Conservation (phyloP, 2,113 vertebrate species). For the Lepidothrix coronata region DNA sequence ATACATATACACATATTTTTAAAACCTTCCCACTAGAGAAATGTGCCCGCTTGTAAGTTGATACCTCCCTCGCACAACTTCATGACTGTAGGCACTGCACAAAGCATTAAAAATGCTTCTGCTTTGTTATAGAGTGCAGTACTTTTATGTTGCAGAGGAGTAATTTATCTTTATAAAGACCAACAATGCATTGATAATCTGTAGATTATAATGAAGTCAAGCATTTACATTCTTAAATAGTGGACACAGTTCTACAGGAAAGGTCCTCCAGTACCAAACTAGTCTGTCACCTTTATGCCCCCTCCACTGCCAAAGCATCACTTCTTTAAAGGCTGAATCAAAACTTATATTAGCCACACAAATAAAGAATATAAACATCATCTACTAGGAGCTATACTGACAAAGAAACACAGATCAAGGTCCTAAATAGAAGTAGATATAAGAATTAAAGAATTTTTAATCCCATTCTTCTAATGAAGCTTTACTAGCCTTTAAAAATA, state of each 20-base stretch:
- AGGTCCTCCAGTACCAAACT: background rate
- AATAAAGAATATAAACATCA: background rate
- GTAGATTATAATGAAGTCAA: background rate
- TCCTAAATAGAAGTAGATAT: background rate
- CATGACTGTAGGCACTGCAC: background rate
- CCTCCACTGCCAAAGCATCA: background rate
- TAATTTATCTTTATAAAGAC: background rate
- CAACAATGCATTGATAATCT: background rate
- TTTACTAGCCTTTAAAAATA: background rate
- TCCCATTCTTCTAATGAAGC: background rate
- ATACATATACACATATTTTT: background rate
- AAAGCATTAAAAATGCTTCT: background rate
- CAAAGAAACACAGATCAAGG: background rate
- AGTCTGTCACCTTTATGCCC: background rate
- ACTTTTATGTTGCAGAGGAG: background rate
- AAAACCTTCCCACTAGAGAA: background rate
- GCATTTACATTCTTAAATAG: background rate
- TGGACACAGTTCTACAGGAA: background rate
- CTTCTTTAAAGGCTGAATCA: background rate
- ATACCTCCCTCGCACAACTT: background rate
- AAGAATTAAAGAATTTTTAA: background rate
- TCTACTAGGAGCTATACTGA: background rate
- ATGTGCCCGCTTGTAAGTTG: background rate
- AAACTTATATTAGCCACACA: background rate
- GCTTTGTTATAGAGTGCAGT: background rate